Conservation (phyloP, 2,888 invertebrate genomes). For the Frankliniella fusca region DNA sequence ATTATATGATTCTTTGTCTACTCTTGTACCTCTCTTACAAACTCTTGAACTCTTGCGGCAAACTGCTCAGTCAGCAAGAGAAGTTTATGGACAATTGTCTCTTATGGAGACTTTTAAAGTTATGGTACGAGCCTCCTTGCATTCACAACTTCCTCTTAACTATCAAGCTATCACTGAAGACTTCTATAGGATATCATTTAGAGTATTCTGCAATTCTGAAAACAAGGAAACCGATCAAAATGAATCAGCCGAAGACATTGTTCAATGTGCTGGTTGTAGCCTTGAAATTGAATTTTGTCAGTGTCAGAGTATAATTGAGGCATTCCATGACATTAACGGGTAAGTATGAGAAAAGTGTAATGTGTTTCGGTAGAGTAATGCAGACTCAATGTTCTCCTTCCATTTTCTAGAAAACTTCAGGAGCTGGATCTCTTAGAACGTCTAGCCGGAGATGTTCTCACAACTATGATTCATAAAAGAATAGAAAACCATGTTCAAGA, state of each 20-base stretch:
- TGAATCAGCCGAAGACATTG: slow-evolving; percentile 56
- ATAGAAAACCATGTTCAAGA: slow-evolving; percentile 81
- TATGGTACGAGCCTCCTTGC: slow-evolving; percentile 59
- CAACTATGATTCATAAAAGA: slow-evolving; percentile 73
- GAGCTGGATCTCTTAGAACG: slow-evolving; percentile 75
- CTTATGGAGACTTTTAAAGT: slow-evolving; percentile 59
- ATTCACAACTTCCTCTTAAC: slow-evolving; percentile 67
- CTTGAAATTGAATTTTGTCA: slow-evolving; percentile 59
- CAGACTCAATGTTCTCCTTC: too few species aligned
- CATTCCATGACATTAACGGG: slow-evolving; percentile 73
- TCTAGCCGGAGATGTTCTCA: slow-evolving; percentile 78
- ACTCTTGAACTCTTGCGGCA: slow-evolving; percentile 55
- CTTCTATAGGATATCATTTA: slow-evolving; percentile 74
- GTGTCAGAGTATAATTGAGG: slow-evolving; percentile 62
- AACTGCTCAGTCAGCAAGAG: slow-evolving; percentile 49
- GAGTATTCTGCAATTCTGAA: slow-evolving; percentile 57
- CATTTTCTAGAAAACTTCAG: slow-evolving; percentile 54
- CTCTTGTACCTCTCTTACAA: slow-evolving; percentile 55
- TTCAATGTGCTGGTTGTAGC: slow-evolving; percentile 69
- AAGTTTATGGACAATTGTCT: slow-evolving; percentile 55
- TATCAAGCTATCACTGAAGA: slow-evolving; percentile 65
- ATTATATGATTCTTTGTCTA: slow-evolving; percentile 55
- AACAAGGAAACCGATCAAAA: slow-evolving; percentile 45
- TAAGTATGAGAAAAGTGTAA: slow-evolving; percentile 45
- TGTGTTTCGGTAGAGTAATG: too few species aligned